phyloP scores from a whole-genome alignment of 2,797 vertebrate genomes.

The Sebastes kiyomatsui region DNA sequence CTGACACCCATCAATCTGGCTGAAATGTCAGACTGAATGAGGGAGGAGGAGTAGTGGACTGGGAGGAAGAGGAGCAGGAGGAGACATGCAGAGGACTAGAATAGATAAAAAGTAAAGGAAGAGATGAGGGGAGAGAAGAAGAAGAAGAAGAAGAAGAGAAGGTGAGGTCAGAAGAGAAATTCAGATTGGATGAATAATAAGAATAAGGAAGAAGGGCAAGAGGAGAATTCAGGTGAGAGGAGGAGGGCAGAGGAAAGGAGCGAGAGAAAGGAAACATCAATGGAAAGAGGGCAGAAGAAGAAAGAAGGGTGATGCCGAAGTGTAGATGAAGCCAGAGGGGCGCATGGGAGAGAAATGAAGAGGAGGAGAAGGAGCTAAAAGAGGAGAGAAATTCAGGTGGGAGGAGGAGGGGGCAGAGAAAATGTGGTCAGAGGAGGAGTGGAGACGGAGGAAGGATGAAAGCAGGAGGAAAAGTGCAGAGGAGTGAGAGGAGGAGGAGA shows the following conservation, averaged over 20 bases:
- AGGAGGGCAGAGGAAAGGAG: not conserved
- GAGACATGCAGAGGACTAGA: not conserved
- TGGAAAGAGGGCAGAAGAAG: not conserved
- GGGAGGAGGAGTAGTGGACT: conserved; percentile 26
- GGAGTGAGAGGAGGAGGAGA: not conserved
- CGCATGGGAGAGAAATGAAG: not conserved
- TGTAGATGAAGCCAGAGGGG: not conserved
- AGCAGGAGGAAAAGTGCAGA: not conserved
- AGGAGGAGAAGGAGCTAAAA: not conserved
- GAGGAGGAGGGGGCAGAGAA: not conserved
- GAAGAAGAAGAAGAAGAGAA: not conserved
- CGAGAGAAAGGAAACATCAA: not conserved
- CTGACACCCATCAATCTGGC: conserved; percentile 71
- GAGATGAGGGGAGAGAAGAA: not conserved
- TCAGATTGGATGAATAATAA: not conserved
- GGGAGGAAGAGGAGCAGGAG: not conserved
- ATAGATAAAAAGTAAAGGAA: not conserved
- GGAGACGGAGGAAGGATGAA: too few species aligned
- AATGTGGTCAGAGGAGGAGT: too few species aligned
- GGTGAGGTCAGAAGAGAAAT: not conserved
- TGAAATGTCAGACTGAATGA: conserved; percentile 56
- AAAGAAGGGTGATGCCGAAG: not conserved
- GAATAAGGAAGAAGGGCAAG: not conserved
- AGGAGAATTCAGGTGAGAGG: not conserved
- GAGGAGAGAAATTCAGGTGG: not conserved